Evolutionary conservation across 37 sponge, comb jelly and placozoan species (phyloP).

Genomic region (Dysidea cf. avara): DNA sequence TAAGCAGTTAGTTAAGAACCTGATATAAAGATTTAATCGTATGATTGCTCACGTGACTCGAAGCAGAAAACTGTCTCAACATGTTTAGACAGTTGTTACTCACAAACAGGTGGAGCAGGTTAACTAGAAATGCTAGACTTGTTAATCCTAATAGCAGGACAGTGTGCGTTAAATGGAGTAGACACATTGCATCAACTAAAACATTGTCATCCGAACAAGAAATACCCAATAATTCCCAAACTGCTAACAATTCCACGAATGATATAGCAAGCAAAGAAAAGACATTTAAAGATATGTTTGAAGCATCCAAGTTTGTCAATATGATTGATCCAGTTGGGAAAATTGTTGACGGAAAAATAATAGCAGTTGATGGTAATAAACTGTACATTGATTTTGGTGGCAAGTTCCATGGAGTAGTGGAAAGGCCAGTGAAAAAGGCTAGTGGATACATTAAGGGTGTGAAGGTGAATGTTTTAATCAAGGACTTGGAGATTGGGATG

Average conservation of each 20-base stretch:
- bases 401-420: constrained; percentile 78
- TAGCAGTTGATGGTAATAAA: constrained; percentile 45
- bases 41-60: too few species aligned
- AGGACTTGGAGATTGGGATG: constrained; percentile 49
- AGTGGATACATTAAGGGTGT: constrained; percentile 12
- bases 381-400: constrained; percentile 78
- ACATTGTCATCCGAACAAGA: neutral
- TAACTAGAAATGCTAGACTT: too few species aligned
- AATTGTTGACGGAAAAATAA: constrained; percentile 42
- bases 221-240: neutral
- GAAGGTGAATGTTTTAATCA: constrained; percentile 33
- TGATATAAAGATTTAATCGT: too few species aligned
- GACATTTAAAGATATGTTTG: constrained; percentile 28
- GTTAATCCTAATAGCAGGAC: too few species aligned
- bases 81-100: too few species aligned
- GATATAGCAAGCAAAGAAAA: too few species aligned
- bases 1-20: too few species aligned
- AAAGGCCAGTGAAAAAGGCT: neutral
- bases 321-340: constrained; percentile 43
- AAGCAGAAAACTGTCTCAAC: too few species aligned
- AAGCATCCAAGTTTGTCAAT: constrained; percentile 27
- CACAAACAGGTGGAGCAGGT: too few species aligned
- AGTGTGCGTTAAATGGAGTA: too few species aligned
- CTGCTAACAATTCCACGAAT: too few species aligned
- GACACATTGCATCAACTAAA: neutral